phyloP scores from a whole-genome alignment of 2,888 invertebrate species.

The Hoplodrina ambigua region DNA sequence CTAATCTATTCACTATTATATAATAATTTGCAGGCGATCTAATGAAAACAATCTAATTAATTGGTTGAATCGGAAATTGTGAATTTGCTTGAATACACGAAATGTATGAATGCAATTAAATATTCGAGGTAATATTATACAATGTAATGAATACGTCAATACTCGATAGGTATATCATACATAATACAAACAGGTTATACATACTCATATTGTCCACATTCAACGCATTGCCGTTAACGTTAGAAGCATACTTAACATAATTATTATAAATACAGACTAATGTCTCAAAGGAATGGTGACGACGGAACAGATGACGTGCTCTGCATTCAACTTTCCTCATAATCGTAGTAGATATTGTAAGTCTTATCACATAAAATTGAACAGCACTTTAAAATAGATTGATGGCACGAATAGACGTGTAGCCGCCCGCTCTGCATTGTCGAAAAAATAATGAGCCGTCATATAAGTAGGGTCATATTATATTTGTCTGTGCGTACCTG shows the following conservation, averaged over 20 bases:
- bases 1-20: constrained; percentile 1
- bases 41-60: no score
- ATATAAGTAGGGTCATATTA: constrained; percentile 44
- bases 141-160: not conserved
- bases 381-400: not conserved
- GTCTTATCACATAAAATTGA: not conserved
- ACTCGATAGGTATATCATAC: not conserved
- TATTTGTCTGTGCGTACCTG: constrained; percentile 34
- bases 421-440: constrained; percentile 13
- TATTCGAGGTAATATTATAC: not conserved
- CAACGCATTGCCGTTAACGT: not conserved
- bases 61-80: not conserved
- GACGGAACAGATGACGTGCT: not conserved
- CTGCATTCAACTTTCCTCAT: no score
- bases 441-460: constrained; percentile 51
- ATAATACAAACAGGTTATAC: no score
- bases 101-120: not conserved
- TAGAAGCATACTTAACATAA: not conserved
- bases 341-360: not conserved
- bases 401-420: not conserved
- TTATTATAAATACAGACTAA: not conserved
- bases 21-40: no score
- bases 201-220: not conserved
- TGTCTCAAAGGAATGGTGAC: not conserved
- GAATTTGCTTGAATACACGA: not conserved